A percentile compares a stretch with the other conserved stretches of the same genome.
Evolutionary conservation across 2,888 invertebrate species (phyloP).

Genomic region (Pandemis heparana): DNA sequence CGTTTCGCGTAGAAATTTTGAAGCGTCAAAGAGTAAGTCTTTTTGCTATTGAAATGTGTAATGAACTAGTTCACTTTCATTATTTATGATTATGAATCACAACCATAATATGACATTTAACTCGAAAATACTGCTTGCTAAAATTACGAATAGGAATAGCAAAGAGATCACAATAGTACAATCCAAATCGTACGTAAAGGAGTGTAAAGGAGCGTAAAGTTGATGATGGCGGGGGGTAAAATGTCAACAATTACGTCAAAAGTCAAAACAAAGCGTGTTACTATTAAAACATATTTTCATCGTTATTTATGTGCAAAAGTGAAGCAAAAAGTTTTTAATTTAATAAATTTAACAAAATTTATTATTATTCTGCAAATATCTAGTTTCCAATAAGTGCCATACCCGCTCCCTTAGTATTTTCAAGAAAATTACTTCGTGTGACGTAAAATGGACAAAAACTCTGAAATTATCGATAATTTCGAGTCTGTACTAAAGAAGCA

Average conservation of each 20-base stretch:
- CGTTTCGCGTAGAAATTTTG: neutral
- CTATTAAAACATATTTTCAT: too few relatives aligned
- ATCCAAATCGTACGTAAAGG: neutral
- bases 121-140: too few relatives aligned
- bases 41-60: too few relatives aligned
- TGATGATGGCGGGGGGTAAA: neutral
- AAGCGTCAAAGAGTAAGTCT: neutral
- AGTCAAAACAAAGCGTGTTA: constrained; percentile 31
- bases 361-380: neutral
- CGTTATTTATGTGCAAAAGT: neutral
- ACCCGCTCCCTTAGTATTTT: constrained; percentile 35
- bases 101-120: neutral
- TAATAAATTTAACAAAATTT: neutral
- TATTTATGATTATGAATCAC: neutral
- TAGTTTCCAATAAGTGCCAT: neutral
- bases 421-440: constrained; percentile 3
- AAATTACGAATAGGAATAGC: neutral
- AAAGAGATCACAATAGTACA: neutral
- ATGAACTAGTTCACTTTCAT: neutral
- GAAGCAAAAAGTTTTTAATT: neutral
- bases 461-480: constrained; percentile 51
- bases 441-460: constrained; percentile 47
- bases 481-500: constrained; percentile 56
- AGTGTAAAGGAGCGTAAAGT: neutral
- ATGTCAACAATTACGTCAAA: neutral